phyloP scores from a whole-genome alignment of 2,888 invertebrate genomes.

The Alcis repandata region DNA sequence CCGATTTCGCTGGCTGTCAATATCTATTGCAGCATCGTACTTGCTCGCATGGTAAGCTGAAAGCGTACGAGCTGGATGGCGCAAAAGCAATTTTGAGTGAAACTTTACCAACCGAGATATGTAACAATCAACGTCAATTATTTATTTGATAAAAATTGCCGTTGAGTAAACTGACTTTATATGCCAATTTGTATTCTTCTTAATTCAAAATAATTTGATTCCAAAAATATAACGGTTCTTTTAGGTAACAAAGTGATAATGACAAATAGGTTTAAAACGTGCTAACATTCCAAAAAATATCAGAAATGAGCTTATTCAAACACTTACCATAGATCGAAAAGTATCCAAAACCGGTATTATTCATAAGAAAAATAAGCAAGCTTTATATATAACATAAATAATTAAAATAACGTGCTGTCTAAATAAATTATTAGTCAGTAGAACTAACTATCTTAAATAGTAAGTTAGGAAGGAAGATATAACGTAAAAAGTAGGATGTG shows the following conservation, averaged over 20 bases:
- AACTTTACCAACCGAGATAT: no score
- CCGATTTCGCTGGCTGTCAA: neutral
- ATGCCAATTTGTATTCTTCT: neutral
- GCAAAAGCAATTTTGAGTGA: no score
- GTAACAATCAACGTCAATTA: no score
- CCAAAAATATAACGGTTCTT: neutral
- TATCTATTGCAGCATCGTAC: neutral
- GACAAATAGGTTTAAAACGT: slow-evolving; percentile 2
- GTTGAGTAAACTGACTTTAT: no score
- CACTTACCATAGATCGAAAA: slow-evolving; percentile 50
- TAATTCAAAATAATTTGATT: neutral
- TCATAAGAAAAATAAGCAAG: slow-evolving; percentile 54
- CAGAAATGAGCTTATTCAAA: slow-evolving; percentile 61
- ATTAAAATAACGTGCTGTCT: slow-evolving; percentile 48
- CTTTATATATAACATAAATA: slow-evolving; percentile 38
- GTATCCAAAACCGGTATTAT: slow-evolving; percentile 30
- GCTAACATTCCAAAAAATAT: slow-evolving; percentile 41
- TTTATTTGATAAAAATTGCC: no score
- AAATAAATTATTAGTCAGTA: slow-evolving; percentile 42
- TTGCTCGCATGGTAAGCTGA: neutral
- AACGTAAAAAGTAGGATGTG: neutral
- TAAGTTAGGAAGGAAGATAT: slow-evolving; percentile 8
- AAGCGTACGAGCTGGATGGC: no score
- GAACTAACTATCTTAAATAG: slow-evolving; percentile 26
- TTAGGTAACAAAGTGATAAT: neutral